Evolutionary conservation across 1,140 invertebrate species (phyloP).

Genomic region (Homarus americanus): DNA sequence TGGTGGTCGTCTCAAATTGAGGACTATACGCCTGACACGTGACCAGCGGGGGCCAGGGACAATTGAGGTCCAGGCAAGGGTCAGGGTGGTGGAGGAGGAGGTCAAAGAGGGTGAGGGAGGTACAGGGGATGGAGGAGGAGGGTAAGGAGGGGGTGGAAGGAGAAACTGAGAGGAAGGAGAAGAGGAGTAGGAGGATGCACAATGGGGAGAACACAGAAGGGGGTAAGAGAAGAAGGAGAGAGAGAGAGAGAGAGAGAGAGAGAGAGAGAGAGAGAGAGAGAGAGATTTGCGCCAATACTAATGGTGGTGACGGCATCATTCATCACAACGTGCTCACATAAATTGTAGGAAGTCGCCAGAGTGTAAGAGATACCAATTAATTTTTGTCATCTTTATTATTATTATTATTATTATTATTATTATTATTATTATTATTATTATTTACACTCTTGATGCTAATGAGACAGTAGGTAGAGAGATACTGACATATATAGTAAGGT

Average conservation of each 20-base stretch:
- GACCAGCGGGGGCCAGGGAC: background rate
- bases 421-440: too few species aligned
- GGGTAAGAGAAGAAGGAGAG: background rate
- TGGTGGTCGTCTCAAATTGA: too few species aligned
- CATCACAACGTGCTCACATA: too few species aligned
- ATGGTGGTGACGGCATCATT: too few species aligned
- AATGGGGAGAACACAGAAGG: background rate
- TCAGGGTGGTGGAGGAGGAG: background rate
- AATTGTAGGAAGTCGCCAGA: too few species aligned
- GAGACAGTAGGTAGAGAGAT: too few species aligned
- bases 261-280: conserved; percentile 11
- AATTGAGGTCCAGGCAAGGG: background rate
- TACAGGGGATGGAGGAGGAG: background rate
- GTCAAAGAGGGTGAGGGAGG: background rate
- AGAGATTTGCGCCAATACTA: background rate
- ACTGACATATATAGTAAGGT: too few species aligned
- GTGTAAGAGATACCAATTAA: too few species aligned
- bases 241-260: conserved; percentile 26
- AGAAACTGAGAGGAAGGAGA: background rate
- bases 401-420: too few species aligned
- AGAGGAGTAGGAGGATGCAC: background rate
- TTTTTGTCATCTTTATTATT: too few species aligned
- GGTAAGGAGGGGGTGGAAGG: background rate
- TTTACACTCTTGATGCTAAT: too few species aligned
- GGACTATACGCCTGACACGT: too few species aligned